Evolutionary conservation across 2,797 vertebrate species (phyloP).

Genomic region (Nyctibius grandis): DNA sequence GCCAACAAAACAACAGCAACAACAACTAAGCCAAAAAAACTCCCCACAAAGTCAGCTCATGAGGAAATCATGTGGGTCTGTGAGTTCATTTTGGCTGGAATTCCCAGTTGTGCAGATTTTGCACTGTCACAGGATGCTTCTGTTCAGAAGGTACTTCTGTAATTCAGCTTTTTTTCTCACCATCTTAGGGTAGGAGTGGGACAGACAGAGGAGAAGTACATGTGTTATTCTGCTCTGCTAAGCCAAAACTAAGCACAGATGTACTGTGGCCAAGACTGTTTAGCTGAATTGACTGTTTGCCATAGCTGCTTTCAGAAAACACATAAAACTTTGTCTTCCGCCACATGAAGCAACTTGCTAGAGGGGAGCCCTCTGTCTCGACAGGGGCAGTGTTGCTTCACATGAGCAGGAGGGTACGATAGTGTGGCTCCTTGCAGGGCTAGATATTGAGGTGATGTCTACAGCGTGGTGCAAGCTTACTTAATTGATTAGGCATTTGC

Average conservation of each 20-base stretch:
- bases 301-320: constrained; percentile 20
- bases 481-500: not conserved
- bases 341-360: not conserved
- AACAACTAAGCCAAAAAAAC: not conserved
- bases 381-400: not conserved
- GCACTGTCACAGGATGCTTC: constrained; percentile 28
- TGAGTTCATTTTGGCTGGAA: constrained; percentile 26
- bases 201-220: constrained; percentile 23
- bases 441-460: not conserved
- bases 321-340: not conserved
- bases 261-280: not conserved
- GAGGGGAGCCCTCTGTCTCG: not conserved
- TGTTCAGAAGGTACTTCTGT: constrained; percentile 43
- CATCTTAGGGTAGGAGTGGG: not conserved
- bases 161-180: constrained; percentile 52
- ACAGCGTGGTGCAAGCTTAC: not conserved
- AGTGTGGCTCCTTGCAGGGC: not conserved
- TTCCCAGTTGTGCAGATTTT: constrained; percentile 17
- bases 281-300: constrained; percentile 36
- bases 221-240: constrained; percentile 37
- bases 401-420: not conserved
- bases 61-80: constrained; percentile 25
- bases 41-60: not conserved
- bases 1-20: not conserved
- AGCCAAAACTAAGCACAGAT: constrained; percentile 50